Conservation (phyloP, 1,140 invertebrate genomes). For the Drosophila tropicalis region DNA sequence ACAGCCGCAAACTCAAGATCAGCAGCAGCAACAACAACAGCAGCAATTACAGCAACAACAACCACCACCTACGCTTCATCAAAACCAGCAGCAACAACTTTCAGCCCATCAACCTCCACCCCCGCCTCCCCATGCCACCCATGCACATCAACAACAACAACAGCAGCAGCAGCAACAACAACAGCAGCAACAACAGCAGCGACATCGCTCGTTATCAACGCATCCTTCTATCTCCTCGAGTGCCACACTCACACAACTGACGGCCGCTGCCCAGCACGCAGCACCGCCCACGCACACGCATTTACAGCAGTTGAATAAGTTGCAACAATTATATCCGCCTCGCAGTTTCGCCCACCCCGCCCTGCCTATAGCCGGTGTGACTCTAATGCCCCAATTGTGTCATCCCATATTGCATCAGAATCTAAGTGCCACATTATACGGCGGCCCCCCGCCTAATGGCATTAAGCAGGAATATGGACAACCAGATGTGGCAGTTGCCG, state of each 20-base stretch:
- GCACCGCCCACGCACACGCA: constrained; percentile 61
- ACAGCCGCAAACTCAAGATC: constrained; percentile 34
- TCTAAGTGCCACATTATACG: constrained; percentile 69
- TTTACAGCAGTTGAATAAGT: constrained; percentile 76
- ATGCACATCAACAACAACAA: constrained; percentile 33
- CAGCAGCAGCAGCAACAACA: constrained; percentile 40
- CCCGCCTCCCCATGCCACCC: constrained; percentile 1
- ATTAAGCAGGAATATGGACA: constrained; percentile 80
- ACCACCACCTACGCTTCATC: constrained; percentile 46
- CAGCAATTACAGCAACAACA: constrained; percentile 52
- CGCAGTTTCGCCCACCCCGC: constrained; percentile 76
- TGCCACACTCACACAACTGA: constrained; percentile 53
- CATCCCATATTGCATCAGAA: constrained; percentile 81
- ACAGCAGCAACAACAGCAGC: constrained; percentile 57
- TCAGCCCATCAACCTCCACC: constrained; percentile 14
- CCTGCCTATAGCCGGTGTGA: constrained; percentile 71
- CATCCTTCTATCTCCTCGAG: constrained; percentile 40
- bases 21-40: constrained; percentile 49
- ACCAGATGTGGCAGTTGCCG: constrained; percentile 61
- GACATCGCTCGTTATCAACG: constrained; percentile 20
- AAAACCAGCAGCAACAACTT: constrained; percentile 38
- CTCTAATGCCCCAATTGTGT: constrained; percentile 78
- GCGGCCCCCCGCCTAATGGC: constrained; percentile 66
- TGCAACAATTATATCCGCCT: constrained; percentile 77
- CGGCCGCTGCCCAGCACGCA: constrained; percentile 43